These are phyloP conservation scores for Tupiocoris notatus DNA, from an alignment of 2,888 invertebrate genomes.

Conservation along the genomic window DNA sequence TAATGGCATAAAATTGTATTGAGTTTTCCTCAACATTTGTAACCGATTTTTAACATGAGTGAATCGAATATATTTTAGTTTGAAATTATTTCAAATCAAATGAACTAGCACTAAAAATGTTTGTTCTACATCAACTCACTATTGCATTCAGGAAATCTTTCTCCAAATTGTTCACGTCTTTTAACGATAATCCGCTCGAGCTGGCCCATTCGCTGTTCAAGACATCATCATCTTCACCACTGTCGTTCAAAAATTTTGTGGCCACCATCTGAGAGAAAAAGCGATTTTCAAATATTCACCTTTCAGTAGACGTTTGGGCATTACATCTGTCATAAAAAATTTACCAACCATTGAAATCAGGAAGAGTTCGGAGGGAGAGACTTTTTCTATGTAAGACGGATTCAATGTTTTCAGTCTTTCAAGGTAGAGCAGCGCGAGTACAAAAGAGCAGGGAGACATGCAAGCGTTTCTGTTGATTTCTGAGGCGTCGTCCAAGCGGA, in stretches of 20 bases:
- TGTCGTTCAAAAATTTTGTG: conserved; percentile 89
- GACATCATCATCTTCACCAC: conserved; percentile 77
- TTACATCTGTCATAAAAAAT: too few relatives aligned
- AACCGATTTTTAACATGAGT: too few relatives aligned
- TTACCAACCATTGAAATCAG: conserved; percentile 85
- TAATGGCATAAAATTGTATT: too few relatives aligned
- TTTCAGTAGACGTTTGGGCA: too few relatives aligned
- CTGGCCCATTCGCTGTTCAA: conserved; percentile 91
- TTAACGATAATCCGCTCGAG: conserved; percentile 71
- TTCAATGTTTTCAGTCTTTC: conserved; percentile 81
- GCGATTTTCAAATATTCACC: too few relatives aligned
- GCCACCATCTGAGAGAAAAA: conserved; percentile 77
- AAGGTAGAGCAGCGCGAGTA: conserved; percentile 89
- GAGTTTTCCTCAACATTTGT: too few relatives aligned
- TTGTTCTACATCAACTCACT: too few relatives aligned
- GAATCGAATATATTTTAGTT: too few relatives aligned
- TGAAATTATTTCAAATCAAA: too few relatives aligned
- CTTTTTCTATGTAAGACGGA: conserved; percentile 76
- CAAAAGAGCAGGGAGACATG: conserved; percentile 88
- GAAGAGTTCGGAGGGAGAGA: conserved; percentile 89
- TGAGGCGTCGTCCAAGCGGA: conserved; percentile 74
- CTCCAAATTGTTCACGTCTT: conserved; percentile 78
- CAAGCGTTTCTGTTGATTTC: conserved; percentile 75
- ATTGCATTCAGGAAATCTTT: conserved; percentile 85
- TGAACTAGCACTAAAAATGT: too few relatives aligned